phyloP scores from a whole-genome alignment of 2,113 vertebrate species.

The Symphodus melops region DNA sequence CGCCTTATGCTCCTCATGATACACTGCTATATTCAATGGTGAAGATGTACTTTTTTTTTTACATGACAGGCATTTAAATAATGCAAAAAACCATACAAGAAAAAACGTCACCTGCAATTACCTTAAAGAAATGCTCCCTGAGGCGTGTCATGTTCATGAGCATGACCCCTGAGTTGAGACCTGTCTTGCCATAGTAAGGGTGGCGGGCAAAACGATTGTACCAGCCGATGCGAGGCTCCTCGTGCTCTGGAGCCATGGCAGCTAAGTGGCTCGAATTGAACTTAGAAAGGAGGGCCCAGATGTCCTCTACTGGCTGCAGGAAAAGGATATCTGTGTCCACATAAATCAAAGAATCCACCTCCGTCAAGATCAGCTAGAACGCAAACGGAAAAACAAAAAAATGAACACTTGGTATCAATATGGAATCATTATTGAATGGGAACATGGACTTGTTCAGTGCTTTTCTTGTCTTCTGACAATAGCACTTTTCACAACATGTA shows the following conservation, averaged over 20 bases:
- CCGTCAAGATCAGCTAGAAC: slow-evolving; percentile 90
- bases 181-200: slow-evolving; percentile 93
- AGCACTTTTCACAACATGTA: no score
- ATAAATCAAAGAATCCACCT: slow-evolving; percentile 94
- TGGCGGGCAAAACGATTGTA: slow-evolving; percentile 98
- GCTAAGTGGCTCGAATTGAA: slow-evolving; percentile 93
- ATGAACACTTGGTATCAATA: neutral
- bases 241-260: slow-evolving; percentile 96
- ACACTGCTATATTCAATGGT: neutral
- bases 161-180: slow-evolving; percentile 98
- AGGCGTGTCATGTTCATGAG: slow-evolving; percentile 98
- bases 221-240: slow-evolving; percentile 96
- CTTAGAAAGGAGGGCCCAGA: slow-evolving; percentile 90
- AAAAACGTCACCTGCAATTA: slow-evolving; percentile 32
- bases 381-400: neutral
- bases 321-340: slow-evolving; percentile 97
- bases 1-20: neutral
- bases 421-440: neutral
- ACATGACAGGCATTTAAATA: no score
- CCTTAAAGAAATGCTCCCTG: slow-evolving; percentile 92
- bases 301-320: slow-evolving; percentile 92
- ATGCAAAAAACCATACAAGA: no score
- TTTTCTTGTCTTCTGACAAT: no score
- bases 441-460: no score
- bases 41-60: neutral